Percentiles rank a stretch among this genome's conserved stretches.
These are phyloP conservation scores for Clivina fossor DNA, from an alignment of 2,888 invertebrate species.

Conservation along the genomic window DNA sequence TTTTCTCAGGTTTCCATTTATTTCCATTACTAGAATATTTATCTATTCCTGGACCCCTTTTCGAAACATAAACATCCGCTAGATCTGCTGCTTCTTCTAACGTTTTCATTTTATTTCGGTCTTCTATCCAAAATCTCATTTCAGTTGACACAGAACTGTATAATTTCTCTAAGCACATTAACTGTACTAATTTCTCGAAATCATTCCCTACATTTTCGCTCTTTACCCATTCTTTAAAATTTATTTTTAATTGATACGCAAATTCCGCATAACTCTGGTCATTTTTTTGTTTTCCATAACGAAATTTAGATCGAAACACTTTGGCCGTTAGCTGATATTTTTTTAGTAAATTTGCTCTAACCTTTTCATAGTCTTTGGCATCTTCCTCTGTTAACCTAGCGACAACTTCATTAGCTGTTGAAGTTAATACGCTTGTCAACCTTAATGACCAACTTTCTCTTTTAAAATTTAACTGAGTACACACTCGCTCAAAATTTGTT, in stretches of 20 bases:
- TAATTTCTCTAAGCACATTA: constrained; percentile 9
- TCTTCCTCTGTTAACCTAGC: background rate
- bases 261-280: constrained; percentile 12
- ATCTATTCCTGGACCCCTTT: background rate
- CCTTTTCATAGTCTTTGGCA: constrained; percentile 7
- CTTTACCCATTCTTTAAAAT: constrained; percentile 6
- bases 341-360: background rate
- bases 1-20: no score
- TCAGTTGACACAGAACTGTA: constrained; percentile 2
- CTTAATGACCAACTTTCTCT: background rate
- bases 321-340: constrained; percentile 4
- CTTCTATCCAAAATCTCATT: constrained; percentile 7
- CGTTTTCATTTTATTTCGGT: background rate
- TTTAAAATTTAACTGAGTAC: constrained; percentile 3
- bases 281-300: constrained; percentile 1
- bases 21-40: background rate
- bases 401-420: constrained; percentile 1
- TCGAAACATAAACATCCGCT: background rate
- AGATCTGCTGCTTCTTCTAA: constrained; percentile 1
- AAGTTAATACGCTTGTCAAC: constrained; percentile 3
- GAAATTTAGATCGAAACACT: constrained; percentile 3
- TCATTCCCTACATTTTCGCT: constrained; percentile 1
- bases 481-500: constrained; percentile 11
- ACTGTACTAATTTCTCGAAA: background rate
- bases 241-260: constrained; percentile 6